These are phyloP conservation scores for Peucedramus taeniatus DNA, from an alignment of 2,113 vertebrate genomes.

Conservation along the genomic window DNA sequence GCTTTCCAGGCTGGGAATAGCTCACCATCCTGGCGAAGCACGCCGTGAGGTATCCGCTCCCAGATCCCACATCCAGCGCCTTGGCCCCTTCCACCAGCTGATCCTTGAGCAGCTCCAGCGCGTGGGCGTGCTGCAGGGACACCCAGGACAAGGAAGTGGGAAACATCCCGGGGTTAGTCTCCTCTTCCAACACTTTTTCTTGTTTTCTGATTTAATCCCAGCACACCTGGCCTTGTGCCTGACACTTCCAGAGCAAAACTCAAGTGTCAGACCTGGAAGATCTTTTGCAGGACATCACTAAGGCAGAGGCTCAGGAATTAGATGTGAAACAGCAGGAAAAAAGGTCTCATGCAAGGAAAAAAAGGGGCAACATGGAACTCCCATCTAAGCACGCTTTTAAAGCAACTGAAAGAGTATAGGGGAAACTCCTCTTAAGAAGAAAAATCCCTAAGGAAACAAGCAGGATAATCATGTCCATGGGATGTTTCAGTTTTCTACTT, in stretches of 20 bases:
- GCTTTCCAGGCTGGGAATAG: rapidly evolving
- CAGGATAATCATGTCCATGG: rapidly evolving
- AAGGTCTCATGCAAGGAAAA: background rate
- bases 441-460: background rate
- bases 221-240: background rate
- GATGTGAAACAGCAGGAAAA: background rate
- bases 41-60: conserved; percentile 87
- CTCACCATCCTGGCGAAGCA: conserved; percentile 91
- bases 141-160: background rate
- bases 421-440: background rate
- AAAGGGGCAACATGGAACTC: background rate
- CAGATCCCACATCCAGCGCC: conserved; percentile 88
- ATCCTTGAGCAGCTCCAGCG: conserved; percentile 84
- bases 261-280: background rate
- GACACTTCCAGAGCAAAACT: background rate
- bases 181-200: background rate
- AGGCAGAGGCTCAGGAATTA: background rate
- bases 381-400: background rate
- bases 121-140: conserved; percentile 82
- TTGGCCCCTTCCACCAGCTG: conserved; percentile 83
- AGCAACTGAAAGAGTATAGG: background rate
- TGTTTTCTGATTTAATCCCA: background rate
- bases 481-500: background rate
- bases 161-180: rapidly evolving
- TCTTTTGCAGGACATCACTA: background rate